Evolutionary conservation across 2,797 vertebrate species (phyloP).

Genomic region (Moxostoma hubbsi): DNA sequence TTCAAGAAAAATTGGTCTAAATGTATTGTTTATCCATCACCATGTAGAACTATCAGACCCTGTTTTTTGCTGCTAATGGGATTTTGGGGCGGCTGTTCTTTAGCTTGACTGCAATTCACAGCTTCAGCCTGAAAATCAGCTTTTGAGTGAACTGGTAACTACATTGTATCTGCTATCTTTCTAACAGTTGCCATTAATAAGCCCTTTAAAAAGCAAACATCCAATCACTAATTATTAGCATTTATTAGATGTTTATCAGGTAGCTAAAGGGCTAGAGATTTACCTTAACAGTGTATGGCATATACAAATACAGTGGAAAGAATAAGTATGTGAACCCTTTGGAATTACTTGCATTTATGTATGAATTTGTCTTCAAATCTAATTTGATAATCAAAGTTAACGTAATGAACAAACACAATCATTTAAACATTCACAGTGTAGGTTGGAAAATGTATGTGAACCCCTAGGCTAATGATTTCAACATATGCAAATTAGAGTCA

Average conservation of each 20-base stretch:
- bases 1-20: conserved; percentile 19
- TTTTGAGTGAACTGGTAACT: conserved; percentile 12
- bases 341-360: no score
- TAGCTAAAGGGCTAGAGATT: conserved; percentile 12
- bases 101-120: conserved; percentile 40
- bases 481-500: no score
- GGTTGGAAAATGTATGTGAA: no score
- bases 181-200: background rate
- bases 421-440: no score
- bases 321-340: no score
- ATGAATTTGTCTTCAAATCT: no score
- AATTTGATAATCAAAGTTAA: no score
- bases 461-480: no score
- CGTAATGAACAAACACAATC: no score
- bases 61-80: conserved; percentile 7
- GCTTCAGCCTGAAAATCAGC: conserved; percentile 14
- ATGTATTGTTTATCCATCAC: background rate
- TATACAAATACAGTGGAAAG: conserved; percentile 1
- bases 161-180: background rate
- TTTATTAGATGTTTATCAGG: background rate
- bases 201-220: background rate
- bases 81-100: conserved; percentile 17
- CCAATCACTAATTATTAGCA: background rate
- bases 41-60: conserved; percentile 18
- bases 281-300: background rate